Base-by-base conservation (phyloP, 2,888 invertebrate species). In the Philopedon plagiatum region DNA sequence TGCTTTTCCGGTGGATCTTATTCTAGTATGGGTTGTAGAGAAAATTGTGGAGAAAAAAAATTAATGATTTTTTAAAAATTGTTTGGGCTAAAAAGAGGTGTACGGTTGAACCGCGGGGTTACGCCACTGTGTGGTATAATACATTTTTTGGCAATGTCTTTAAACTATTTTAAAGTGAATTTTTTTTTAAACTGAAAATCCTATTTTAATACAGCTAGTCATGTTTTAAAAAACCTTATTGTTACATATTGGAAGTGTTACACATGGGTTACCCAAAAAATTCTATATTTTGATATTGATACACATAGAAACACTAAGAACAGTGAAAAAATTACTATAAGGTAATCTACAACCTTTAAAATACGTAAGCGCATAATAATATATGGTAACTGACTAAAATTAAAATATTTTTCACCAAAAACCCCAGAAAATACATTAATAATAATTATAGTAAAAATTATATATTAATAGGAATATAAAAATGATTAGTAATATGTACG, bases 351-450 rank as follows among this genome's bases (percentile, higher is more conserved):
- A 78, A 77, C 78, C 78, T 65, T 74, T 75, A 67, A 37, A 56
- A 62, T 69, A 75, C 23, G 77, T 79, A 80, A 80, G 79, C 79
- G 79, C 77, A n/a, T n/a, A 75, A 78, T 74, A 78, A 76, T 76
- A 80, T 78, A 78, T 84, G 83, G 83, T 84, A 84, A 84, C 83
- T 83, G 73, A 73, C 65, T 73, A 69, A 69, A 73, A 73, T 46
- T 73, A 69, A 69, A 37, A 51, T 19, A 34, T 46, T 18, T 68
- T 73, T 64, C 44, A 65, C 69, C 64, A 61, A 69, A 69, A 68
- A 64, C 64, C 69, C 68, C 65, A 44, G 64, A 73, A 39, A 60
- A 68, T 34, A 62, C 44, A 60, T 46, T 44, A 26, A 71, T 41
- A 60, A 68, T 23, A 61, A 29, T 58, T n/a, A n/a, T n/a, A n/a